Conservation (phyloP, 2,113 vertebrate genomes). For the Oncorhynchus tshawytscha region DNA sequence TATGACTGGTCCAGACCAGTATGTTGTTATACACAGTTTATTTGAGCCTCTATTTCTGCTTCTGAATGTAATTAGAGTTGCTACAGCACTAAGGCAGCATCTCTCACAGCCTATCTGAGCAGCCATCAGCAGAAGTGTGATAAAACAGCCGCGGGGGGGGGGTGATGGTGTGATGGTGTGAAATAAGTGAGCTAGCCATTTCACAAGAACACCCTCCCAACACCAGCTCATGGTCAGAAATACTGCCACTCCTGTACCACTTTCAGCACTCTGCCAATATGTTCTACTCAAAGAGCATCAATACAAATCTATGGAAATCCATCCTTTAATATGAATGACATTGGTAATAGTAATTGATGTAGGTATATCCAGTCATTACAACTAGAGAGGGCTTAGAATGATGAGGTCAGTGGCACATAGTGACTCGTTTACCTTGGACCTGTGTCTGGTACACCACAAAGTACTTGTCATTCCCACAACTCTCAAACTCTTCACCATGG, state of each 20-base stretch:
- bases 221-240: too few species aligned
- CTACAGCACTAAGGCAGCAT: background rate
- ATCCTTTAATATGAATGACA: background rate
- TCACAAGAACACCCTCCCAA: too few species aligned
- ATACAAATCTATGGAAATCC: background rate
- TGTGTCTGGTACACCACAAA: conserved; percentile 96
- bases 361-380: background rate
- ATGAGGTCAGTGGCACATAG: background rate
- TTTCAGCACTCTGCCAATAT: background rate
- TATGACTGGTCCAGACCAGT: background rate
- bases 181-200: background rate
- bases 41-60: background rate
- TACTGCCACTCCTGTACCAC: background rate
- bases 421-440: conserved; percentile 83
- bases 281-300: background rate
- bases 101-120: background rate
- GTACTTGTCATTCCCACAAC: conserved; percentile 85
- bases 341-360: background rate
- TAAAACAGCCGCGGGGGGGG: background rate
- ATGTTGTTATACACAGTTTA: background rate
- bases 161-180: background rate
- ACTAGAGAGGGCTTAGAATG: background rate
- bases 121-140: background rate
- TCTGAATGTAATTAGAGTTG: background rate
- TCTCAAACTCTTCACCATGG: conserved; percentile 86